Evolutionary conservation across 2,113 vertebrate genomes (phyloP), one percentile per base, ranked within the genome.

Genomic region (Indicator maculatus): DNA sequence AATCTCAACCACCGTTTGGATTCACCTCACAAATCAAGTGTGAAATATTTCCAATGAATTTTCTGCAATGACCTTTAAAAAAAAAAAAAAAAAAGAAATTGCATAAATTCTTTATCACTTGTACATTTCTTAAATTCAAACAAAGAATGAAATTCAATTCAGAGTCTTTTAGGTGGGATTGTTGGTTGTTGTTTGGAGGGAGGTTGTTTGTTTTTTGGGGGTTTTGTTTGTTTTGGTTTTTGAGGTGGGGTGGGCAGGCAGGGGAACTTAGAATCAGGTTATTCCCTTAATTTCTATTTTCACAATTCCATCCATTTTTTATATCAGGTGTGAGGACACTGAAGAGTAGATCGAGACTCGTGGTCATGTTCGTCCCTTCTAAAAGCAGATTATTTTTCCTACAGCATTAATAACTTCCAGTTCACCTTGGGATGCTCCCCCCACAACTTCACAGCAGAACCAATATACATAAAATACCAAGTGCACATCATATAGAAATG

Each of bases 241-340:
- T 4, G 21, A 4, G 15, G 16, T 2, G 7, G 17, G 12, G 21
- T 2, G 5, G 6, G 26, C 39, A 7, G 21, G 2, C 5, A 71
- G 23, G n/a, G 26, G 92, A 88, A 66, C 28, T 50, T 6, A 52
- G 45, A 75, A 71, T 78, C 39, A 39, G 21, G 50, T 61, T 78
- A 53, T 74, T 81, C 23, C 23, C 26, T 81, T 61, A 21, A 65
- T 53, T 38, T 87, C 6, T 66, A 15, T 50, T 78, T 78, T 75
- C 55, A n/a, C 36, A 20, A 85, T 45, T 50, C 53, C 55, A 10
- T 39, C 58, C 53, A 50, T 14, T 16, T 16, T 56, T 82, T n/a
- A 72, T 27, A 8, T 73, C 39, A 72, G 16, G 16, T 30, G 13
- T 73, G 71, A 72, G 47, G 39, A 72, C 23, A 61, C 45, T 14